A percentile compares a stretch with the other conserved stretches of the same genome.
phyloP scores from a whole-genome alignment of 2,888 invertebrate species.

The Nesidiocoris tenuis region DNA sequence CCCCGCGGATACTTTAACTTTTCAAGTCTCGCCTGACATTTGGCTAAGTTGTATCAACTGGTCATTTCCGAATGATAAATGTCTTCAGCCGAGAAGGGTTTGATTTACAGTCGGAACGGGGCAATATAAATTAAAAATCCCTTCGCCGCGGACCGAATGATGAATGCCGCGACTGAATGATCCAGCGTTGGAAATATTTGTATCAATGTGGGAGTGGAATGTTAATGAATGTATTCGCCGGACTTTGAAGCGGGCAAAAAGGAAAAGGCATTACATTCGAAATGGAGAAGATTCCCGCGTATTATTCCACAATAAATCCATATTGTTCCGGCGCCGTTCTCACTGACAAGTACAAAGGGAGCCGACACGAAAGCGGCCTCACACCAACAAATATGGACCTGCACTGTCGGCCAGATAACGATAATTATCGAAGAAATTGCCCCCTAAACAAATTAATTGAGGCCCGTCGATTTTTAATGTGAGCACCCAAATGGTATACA shows the following conservation, averaged over 20 bases:
- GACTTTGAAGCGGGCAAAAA: conserved; percentile 7
- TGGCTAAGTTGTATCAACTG: neutral
- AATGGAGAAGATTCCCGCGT: neutral
- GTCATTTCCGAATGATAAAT: neutral
- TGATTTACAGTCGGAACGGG: conserved; percentile 22
- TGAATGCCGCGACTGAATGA: conserved; percentile 33
- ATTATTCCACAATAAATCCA: conserved; percentile 40
- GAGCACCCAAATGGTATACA: conserved; percentile 36
- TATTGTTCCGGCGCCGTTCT: conserved; percentile 37
- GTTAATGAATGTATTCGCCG: conserved; percentile 44
- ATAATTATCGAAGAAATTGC: conserved; percentile 48
- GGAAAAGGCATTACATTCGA: neutral
- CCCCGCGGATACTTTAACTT: too few relatives aligned
- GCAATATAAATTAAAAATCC: conserved; percentile 24
- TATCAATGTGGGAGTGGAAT: conserved; percentile 43
- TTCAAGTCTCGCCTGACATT: neutral
- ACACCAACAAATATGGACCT: conserved; percentile 33
- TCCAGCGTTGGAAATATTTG: conserved; percentile 35
- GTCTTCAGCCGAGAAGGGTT: neutral
- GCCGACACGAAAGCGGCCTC: conserved; percentile 14
- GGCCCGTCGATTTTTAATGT: conserved; percentile 44
- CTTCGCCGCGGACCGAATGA: neutral
- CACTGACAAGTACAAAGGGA: conserved; percentile 32
- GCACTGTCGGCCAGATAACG: conserved; percentile 35
- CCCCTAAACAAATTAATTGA: conserved; percentile 48